Base-by-base conservation (phyloP, 2,113 vertebrate species). In the Struthio camelus region DNA sequence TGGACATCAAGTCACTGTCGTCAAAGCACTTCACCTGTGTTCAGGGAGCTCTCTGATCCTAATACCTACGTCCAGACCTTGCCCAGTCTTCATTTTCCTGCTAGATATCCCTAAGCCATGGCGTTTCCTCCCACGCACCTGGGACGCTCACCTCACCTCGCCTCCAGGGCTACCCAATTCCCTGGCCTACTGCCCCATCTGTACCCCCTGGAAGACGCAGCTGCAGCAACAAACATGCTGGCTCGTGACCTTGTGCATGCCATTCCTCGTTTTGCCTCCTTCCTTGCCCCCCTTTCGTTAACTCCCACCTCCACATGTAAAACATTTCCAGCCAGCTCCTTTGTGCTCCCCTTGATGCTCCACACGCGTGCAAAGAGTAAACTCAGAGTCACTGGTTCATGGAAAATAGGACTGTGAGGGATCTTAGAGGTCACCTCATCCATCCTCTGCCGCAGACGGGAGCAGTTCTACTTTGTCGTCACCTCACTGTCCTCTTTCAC, bases 341-440 rank as follows among this genome's bases (percentile, higher is more conserved):
- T 56, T 62, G 36, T 46, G 13, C 40, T 2, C 0, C 34, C 64
- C 75, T 69, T 40, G 50, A 32, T 32, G 14, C 24, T 40, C 50
- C 42, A 67, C 32, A 3, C 0, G 0, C 4, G 15, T n/a, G 14
- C 3, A 1, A 75, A n/a, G 59, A 85, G 48, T 56, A 46, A 59
- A 84, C 44, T 34, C 59, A 11, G 66, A 59, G 53, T 30, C 67
- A 75, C 14, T 3, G 0, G 50, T 28, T 64, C 0, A 0, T 58
- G 51, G 67, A 56, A 42, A 76, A 38, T 1, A 58, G 71, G 46
- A 36, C 65, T 19, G 16, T 0, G 5, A 71, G 44, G 34, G 48
- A 76, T 85, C 54, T 71, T n/a, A 32, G 44, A 93, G 36, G 48
- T 46, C 6, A 14, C 58, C 17, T 82, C 34, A 34, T 36, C 34